Evolutionary conservation across 2,113 vertebrate species (phyloP), one percentile per base, ranked within the genome.

Genomic region (Coreoperca whiteheadi): DNA sequence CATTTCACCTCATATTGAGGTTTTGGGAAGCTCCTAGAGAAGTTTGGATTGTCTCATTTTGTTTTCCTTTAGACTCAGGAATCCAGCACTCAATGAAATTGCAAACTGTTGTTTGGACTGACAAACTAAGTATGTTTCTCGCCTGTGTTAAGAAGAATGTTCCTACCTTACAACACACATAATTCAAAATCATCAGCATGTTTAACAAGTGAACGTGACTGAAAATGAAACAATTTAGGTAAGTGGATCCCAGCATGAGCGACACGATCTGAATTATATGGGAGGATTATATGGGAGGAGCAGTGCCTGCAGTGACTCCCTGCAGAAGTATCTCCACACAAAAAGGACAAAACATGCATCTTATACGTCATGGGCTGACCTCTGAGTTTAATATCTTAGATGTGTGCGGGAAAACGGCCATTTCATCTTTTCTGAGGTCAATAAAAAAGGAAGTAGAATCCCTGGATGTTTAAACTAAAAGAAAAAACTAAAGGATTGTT

Each of bases 281-380:
- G 32, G 32, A 34, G 32, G 32, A 34, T 46, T 18, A 32, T 8
- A n/a, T 1, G 32, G 32, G 32, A 34, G 32, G 32, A 34, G 57
- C 12, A 3, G 25, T n/a, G 37, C 8, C 39, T 59, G 51, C 39
- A 25, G 34, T 11, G 4, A 51, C 37, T 78, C 50, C 56, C 63
- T 57, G 9, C 6, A 77, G 43, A 46, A 57, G 7, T 57, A n/a
- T 32, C 34, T 16, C 37, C 4, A 37, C 2, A 50, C 14, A 50
- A 34, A 30, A 59, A 12, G 39, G 18, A 60, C 25, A 59, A 37
- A 68, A 48, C 20, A 15, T 20, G 4, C 1, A 10, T 69, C 28
- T 67, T 37, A 39, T 69, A 12, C 41, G 60, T 79, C 23, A 39
- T 37, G 56, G 30, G 37, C 16, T 70, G 76, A 78, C 54, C 53